Conservation (phyloP, 2,888 invertebrate species). For the Clostera curtula region DNA sequence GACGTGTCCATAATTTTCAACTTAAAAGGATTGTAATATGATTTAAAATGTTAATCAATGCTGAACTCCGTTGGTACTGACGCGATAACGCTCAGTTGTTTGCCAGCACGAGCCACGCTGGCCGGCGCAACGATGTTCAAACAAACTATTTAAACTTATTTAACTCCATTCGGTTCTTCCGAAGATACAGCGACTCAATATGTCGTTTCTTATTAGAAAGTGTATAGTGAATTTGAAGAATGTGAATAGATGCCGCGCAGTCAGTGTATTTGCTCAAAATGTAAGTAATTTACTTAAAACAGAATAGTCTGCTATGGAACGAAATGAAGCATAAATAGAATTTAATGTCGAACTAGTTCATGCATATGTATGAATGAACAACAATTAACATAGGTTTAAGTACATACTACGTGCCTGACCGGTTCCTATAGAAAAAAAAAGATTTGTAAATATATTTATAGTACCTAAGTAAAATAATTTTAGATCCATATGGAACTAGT, state of each 20-base stretch:
- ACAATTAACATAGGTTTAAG: too few relatives aligned
- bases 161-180: too few relatives aligned
- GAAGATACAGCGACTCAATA: constrained; percentile 19
- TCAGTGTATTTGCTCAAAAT: constrained; percentile 32
- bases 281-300: constrained; percentile 48
- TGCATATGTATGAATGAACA: too few relatives aligned
- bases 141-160: too few relatives aligned
- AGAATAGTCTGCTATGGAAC: too few relatives aligned
- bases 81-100: constrained; percentile 49
- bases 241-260: constrained; percentile 38
- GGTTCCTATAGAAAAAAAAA: too few relatives aligned
- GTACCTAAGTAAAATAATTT: too few relatives aligned
- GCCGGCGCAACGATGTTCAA: constrained; percentile 28
- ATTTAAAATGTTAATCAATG: constrained; percentile 54
- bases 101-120: constrained; percentile 25
- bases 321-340: too few relatives aligned
- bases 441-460: too few relatives aligned
- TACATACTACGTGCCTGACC: too few relatives aligned
- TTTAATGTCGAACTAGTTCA: too few relatives aligned
- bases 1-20: constrained; percentile 29
- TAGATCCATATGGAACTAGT: too few relatives aligned
- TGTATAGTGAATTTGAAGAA: constrained; percentile 44
- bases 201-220: constrained; percentile 53
- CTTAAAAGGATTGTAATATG: constrained; percentile 35
- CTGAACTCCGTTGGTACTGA: constrained; percentile 43